Evolutionary conservation across 2,888 invertebrate genomes (phyloP), one percentile per base, ranked within the genome.

Genomic region (Meteorus cinctellus): DNA sequence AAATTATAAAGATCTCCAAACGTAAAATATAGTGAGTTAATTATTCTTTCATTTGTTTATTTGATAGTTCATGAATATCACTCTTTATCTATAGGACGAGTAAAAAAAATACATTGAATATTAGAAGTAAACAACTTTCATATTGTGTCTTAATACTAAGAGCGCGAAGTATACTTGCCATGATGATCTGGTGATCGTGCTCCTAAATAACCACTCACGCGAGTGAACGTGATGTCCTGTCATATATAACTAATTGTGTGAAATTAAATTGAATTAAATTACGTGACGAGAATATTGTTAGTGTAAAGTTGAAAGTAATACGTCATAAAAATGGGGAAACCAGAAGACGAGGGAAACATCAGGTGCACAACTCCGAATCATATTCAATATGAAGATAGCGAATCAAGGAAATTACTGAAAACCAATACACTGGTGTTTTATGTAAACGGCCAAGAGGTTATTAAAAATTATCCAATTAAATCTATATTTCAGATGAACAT

Each of bases 381-480:
- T 19, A 31, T 12, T 6, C 24, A n/a, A 45, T n/a, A 19, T n/a
- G 65, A 71, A 45, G 68, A 48, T 69, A 29, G 59, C 51, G 27
- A 27, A 27, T 27, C 65, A 2, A 12, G 14, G 0, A 31, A 68
- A 55, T 16, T 48, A 14, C 63, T 76, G 45, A 65, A 72, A 67
- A 77, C 51, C 31, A 59, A 72, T 8, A 87, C 82, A 0, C 87
- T 93, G 67, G 87, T 92, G 41, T 93, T 93, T 87, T 93, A 91
- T 82, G 92, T 93, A 8, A 93, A 93, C 83, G 93, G 93, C 66
- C 92, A 92, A 81, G 92, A 93, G 91, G 93, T 93, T 89, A 62
- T 41, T 41, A 1, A 5, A 1, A 29, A 48, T 24, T 24, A 24
- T 24, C 24, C 24, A n/a, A 68, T 31, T 1, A 63, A 34, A 27